phyloP scores from a whole-genome alignment of 2,888 invertebrate genomes.

The Apamea epomidion region DNA sequence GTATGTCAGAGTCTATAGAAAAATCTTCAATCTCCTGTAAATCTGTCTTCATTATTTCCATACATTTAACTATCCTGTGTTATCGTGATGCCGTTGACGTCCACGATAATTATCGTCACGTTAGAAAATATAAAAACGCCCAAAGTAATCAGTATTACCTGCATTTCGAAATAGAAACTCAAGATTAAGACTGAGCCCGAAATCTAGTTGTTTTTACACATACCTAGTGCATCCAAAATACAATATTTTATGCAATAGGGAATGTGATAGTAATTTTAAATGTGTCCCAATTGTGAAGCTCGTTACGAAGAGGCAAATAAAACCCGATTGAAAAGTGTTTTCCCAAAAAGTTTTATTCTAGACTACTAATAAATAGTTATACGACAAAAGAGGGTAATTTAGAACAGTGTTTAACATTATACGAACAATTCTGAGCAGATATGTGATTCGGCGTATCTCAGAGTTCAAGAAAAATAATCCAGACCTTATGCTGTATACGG shows the following conservation, averaged over 20 bases:
- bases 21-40: not conserved
- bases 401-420: conserved; percentile 50
- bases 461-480: conserved; percentile 34
- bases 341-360: conserved; percentile 44
- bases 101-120: not conserved
- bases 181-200: conserved; percentile 47
- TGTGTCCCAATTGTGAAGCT: conserved; percentile 38
- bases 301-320: conserved; percentile 12
- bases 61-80: not conserved
- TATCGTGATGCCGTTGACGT: not conserved
- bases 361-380: conserved; percentile 55
- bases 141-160: conserved; percentile 40
- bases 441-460: conserved; percentile 26
- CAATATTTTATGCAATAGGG: conserved; percentile 58
- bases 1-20: not conserved
- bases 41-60: not conserved
- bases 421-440: conserved; percentile 35
- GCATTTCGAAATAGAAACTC: conserved; percentile 31
- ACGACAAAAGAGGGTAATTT: conserved; percentile 66
- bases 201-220: conserved; percentile 42
- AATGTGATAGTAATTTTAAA: conserved; percentile 67
- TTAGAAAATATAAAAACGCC: not conserved
- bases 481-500: conserved; percentile 66
- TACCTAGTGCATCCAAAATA: conserved; percentile 66
- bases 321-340: conserved; percentile 32